Percentiles rank a stretch among this genome's conserved stretches.
These are phyloP conservation scores for Embidobia sp. DNA, from an alignment of 2,888 invertebrate genomes.

Conservation along the genomic window DNA sequence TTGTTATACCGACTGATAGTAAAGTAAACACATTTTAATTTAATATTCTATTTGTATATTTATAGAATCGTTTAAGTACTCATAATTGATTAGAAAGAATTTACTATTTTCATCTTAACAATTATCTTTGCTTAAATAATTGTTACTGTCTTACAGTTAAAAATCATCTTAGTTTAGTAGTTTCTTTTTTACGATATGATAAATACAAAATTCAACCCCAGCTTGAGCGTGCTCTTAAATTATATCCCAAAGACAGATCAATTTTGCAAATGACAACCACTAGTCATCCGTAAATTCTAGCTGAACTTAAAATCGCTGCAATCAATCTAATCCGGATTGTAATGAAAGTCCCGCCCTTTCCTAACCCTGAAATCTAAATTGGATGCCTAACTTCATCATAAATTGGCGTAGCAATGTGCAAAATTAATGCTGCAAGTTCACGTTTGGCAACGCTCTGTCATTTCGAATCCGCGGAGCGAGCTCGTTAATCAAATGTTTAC, in stretches of 20 bases:
- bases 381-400: conserved; percentile 41
- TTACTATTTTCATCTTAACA: no score
- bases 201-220: no score
- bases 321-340: conserved; percentile 28
- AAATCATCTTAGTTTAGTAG: no score
- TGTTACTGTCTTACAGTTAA: no score
- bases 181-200: no score
- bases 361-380: no score
- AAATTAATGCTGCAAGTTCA: conserved; percentile 59
- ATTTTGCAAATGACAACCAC: conserved; percentile 2
- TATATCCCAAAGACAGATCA: no score
- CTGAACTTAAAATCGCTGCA: conserved; percentile 30
- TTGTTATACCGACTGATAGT: not conserved
- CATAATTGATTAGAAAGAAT: no score
- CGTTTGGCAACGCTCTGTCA: conserved; percentile 48
- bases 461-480: conserved; percentile 27
- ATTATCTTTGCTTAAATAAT: no score
- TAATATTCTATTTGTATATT: no score
- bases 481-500: conserved; percentile 70
- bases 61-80: no score
- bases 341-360: conserved; percentile 28
- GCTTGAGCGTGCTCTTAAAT: no score
- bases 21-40: not conserved
- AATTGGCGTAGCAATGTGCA: conserved; percentile 46
- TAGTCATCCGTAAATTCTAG: conserved; percentile 33